Base-by-base conservation (phyloP, 2,113 vertebrate species). In the Gadus chalcogrammus region DNA sequence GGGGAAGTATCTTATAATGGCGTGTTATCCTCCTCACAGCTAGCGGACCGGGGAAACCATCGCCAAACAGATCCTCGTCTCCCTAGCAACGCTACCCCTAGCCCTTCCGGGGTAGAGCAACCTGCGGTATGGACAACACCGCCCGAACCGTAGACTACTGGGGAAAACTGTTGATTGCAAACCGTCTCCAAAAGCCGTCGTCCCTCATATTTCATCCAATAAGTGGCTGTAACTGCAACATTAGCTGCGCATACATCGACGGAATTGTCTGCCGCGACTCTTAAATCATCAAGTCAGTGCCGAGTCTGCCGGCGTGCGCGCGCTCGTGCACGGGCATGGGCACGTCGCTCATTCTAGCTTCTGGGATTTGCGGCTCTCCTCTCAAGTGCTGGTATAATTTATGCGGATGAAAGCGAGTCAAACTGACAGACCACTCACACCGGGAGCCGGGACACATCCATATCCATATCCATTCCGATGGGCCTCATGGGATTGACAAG, bases 141-240 rank as follows among this genome's bases (percentile, higher is more conserved):
- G 7, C 58, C 15, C 58, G 24, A 2, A 24, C 58, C 15, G n/a
- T 22, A 6, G 11, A 5, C 20, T 22, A 20, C 60, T 8, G 1
- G 11, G 60, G 11, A 61, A 11, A 20, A 18, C 8, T 20, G 60
- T 22, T 61, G n/a, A 18, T 8, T 61, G n/a, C n/a, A 35, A 4
- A 4, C 31, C 31, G 31, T 70, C 24, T 74, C 70, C 69, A 4
- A 58, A 15, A 22, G 20, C 27, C 27, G 24, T 56, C 83, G 79
- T 75, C 77, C 20, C 69, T 77, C 79, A 89, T 88, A 76, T 82
- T 84, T 88, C 82, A 86, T 84, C 75, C 75, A 82, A 76, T 88
- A 88, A 87, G 83, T 84, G 70, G 79, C 82, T 86, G 75, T 88
- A 79, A 89, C 77, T 82, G 78, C 82, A 81, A 88, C 87, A 90